These are phyloP conservation scores for Micronycteris hirsuta DNA, from an alignment of 2,113 vertebrate genomes.

Conservation along the genomic window DNA sequence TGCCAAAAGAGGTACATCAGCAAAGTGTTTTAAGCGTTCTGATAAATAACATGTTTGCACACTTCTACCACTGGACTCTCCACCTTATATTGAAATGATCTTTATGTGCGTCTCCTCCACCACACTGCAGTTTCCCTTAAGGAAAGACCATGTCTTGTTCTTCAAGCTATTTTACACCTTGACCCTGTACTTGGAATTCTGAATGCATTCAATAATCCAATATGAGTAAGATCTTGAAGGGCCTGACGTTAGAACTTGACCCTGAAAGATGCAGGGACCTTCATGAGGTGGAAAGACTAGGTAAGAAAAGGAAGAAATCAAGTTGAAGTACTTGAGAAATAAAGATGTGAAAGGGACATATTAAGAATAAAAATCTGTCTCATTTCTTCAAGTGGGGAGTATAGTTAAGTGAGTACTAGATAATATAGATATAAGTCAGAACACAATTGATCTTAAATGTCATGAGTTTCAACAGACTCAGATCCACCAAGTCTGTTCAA, in stretches of 20 bases:
- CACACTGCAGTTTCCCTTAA: background rate
- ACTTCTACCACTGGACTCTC: background rate
- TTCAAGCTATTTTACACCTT: background rate
- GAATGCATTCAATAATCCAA: background rate
- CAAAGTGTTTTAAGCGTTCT: background rate
- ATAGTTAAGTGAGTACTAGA: background rate
- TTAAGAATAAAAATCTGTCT: background rate
- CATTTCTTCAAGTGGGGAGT: background rate
- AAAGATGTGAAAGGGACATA: background rate
- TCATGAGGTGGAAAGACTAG: background rate
- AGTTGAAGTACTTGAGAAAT: background rate
- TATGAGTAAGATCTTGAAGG: background rate
- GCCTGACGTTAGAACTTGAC: background rate
- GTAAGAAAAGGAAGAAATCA: background rate
- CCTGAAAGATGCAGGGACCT: background rate
- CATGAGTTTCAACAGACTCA: background rate
- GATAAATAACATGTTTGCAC: background rate
- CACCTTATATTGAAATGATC: background rate
- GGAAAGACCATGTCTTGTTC: background rate
- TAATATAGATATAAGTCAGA: background rate
- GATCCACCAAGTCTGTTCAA: background rate
- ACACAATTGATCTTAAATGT: background rate
- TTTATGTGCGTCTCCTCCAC: background rate
- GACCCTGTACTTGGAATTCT: background rate
- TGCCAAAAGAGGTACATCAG: background rate